Base-by-base conservation (phyloP, 2,797 vertebrate genomes). In the Rhinoraja longicauda region DNA sequence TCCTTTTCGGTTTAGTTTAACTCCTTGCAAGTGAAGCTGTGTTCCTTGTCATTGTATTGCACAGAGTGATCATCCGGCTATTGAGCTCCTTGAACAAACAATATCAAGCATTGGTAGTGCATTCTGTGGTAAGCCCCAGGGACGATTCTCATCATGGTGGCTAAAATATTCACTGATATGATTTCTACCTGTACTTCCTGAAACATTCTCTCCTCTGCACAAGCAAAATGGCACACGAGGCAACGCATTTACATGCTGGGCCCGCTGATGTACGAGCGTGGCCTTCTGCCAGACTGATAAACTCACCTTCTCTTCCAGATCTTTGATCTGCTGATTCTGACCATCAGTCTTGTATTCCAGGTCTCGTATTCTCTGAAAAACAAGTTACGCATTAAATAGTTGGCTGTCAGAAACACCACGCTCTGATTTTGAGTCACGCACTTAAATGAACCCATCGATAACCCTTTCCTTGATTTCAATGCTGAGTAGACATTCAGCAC, bases 321-420 rank as follows among this genome's bases (percentile, higher is more conserved):
- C 99, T 96, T 99, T 99, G 95, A 99, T 99, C 95, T 99, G 99
- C 96, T 98, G 98, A 95, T 98, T 98, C 94, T 99, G 99, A 95
- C 99, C 98, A 94, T 99, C 99, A 93, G 99, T 99, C 96, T 99
- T 99, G 95, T 99, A 98, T 95, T 99, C 99, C 95, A 99, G 97
- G 94, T 99, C 99, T 94, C 99, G 97, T 93, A 99, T 99, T 96
- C 99, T 98, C 99, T 99, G 70, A 93, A 96, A 95, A 94, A 93
- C 70, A 94, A 93, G 94, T 75, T 39, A 29, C 1, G 75, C 64
- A 64, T 32, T 73, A 39, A 72, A 2, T 79, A 15, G 19, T 21
- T 24, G 5, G 36, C 7, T 39, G 3, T 4, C 77, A 13, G 45
- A 9, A 24, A n/a, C n/a, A 88, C 5, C n/a, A 67, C 88, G 1